Evolutionary conservation across 2,888 invertebrate genomes (phyloP), one percentile per base, ranked within the genome.

Genomic region (Lasioglossum calceatum): DNA sequence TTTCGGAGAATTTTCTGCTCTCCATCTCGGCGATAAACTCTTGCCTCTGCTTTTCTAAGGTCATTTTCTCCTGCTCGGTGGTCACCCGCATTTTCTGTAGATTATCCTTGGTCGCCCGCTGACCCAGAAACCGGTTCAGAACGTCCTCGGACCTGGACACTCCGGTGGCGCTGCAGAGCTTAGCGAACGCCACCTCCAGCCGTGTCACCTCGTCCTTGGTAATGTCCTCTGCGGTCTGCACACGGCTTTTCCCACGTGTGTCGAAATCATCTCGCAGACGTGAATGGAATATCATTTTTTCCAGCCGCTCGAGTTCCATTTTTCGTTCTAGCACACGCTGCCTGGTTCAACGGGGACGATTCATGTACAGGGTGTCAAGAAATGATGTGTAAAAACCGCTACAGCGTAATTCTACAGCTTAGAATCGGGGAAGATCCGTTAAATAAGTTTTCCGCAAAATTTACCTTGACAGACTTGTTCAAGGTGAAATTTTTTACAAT

Each of bases 131-230:
- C 87, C 97, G 96, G 91, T 97, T 96, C 79, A 98, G 96, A 0
- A 98, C 98, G 92, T 98, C 97, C 82, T 97, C 97, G 0, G 97
- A 96, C 77, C 97, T 97, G 16, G 97, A 97, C 23, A 97, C 98
- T 14, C 97, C 97, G 32, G 98, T 98, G 0, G 97, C 97, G 93
- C 97, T 97, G 96, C 98, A 98, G 0, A 98, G 96, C 89, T 97
- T 97, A 88, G 97, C 97, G 93, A 98, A 98, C 39, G 97, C 96
- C 19, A 97, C 96, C 87, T 97, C 97, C 96, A 96, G 92, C 8
- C 92, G 90, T 23, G 91, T 87, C 72, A 94, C 88, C 81, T 93
- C 92, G 86, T 92, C 92, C 87, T 97, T 97, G 88, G 96, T 96
- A 71, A 88, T 83, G 84, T 87, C 89, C 79, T 91, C 91, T 42